These are phyloP conservation scores for Phasianus colchicus DNA, from an alignment of 2,113 vertebrate species.

Conservation along the genomic window DNA sequence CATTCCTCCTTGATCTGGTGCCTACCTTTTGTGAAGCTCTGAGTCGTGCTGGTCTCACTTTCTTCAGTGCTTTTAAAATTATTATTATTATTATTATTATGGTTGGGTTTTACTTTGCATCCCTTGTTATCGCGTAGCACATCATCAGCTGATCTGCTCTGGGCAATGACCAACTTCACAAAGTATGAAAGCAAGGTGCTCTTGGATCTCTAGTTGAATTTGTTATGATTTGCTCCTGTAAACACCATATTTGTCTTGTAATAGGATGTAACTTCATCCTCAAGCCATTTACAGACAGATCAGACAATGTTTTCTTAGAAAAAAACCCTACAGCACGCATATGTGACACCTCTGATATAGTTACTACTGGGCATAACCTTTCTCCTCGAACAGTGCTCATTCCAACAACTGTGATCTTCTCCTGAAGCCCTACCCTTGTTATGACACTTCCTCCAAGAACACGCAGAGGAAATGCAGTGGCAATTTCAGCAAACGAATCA, in stretches of 20 bases:
- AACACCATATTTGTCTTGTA: not conserved
- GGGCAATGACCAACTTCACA: not conserved
- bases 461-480: not conserved
- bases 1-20: not conserved
- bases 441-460: not conserved
- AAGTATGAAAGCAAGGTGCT: not conserved
- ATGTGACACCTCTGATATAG: not conserved
- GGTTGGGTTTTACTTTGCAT: not conserved
- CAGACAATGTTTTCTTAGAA: not conserved
- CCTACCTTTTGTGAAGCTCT: not conserved
- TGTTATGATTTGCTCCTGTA: not conserved
- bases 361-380: not conserved
- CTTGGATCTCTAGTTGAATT: not conserved
- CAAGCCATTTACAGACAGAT: not conserved
- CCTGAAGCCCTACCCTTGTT: not conserved
- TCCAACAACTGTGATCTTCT: not conserved
- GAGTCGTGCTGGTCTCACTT: not conserved
- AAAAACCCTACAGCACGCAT: not conserved
- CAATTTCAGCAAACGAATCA: constrained; percentile 19
- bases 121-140: not conserved
- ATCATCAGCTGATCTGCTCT: not conserved
- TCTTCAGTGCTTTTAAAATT: not conserved
- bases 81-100: not conserved
- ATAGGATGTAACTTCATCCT: not conserved
- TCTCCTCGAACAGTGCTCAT: not conserved